Percentiles rank a stretch among this genome's conserved stretches.
Conservation (phyloP, 2,113 vertebrate genomes). For the Hippocampus zosterae region DNA sequence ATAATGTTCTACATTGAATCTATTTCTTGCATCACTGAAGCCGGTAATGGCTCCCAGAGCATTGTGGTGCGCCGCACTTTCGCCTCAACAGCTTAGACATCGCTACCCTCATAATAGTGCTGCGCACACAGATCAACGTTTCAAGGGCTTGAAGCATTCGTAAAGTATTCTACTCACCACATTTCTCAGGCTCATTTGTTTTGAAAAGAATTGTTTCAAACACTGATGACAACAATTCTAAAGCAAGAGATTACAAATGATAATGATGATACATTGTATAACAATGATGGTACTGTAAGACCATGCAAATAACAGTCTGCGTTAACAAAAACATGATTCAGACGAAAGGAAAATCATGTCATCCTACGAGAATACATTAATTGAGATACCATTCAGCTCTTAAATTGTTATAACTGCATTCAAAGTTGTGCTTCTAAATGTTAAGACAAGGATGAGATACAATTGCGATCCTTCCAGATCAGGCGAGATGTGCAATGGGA, state of each 20-base stretch:
- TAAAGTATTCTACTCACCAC: constrained; percentile 39
- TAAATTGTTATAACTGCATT: background rate
- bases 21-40: constrained; percentile 75
- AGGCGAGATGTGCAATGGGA: background rate
- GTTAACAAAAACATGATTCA: background rate
- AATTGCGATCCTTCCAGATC: background rate
- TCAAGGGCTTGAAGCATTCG: constrained; percentile 32
- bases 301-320: background rate
- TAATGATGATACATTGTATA: background rate
- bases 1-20: constrained; percentile 75
- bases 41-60: constrained; percentile 73
- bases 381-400: background rate
- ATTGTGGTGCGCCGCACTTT: constrained; percentile 47
- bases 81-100: constrained; percentile 52
- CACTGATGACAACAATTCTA: background rate
- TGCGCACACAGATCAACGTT: constrained; percentile 40
- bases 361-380: background rate
- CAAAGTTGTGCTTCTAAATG: background rate
- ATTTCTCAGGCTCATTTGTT: constrained; percentile 16
- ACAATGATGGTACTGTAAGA: background rate
- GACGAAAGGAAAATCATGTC: background rate
- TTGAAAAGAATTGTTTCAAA: background rate
- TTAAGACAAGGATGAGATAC: background rate
- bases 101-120: constrained; percentile 38
- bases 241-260: background rate